Conservation (phyloP, 2,797 vertebrate species). For the Platyrinchus mystaceus region DNA sequence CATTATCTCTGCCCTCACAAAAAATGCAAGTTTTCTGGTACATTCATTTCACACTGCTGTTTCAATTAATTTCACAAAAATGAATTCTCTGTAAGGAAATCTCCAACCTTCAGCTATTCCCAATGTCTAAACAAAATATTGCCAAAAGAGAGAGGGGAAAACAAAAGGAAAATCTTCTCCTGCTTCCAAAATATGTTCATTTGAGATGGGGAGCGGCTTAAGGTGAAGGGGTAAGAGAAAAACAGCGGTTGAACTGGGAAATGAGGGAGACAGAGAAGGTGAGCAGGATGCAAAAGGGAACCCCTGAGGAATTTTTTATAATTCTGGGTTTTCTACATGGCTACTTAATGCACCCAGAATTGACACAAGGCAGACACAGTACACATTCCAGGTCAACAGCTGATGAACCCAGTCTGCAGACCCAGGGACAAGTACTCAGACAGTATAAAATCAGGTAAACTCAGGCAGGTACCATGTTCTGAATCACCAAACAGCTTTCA, state of each 20-base stretch:
- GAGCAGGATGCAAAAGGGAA: not conserved
- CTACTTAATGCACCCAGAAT: not conserved
- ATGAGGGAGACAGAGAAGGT: not conserved
- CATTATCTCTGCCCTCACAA: constrained; percentile 1
- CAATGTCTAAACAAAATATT: not conserved
- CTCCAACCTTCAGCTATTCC: not conserved
- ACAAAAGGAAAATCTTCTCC: not conserved
- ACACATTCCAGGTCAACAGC: not conserved
- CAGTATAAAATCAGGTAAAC: not conserved
- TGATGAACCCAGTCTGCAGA: not conserved
- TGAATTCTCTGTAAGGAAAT: not conserved
- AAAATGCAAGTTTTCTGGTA: not conserved
- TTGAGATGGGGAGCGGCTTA: not conserved
- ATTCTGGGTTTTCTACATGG: not conserved
- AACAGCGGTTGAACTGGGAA: not conserved
- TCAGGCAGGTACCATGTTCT: not conserved
- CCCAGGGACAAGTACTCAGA: not conserved
- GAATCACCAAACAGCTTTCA: not conserved
- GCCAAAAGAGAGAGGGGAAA: accelerated
- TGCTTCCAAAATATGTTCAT: not conserved
- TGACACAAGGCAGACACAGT: not conserved
- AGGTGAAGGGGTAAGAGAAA: not conserved
- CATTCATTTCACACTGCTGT: not conserved
- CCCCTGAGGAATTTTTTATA: not conserved
- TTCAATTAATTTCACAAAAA: constrained; percentile 2